Evolutionary conservation across 2,113 vertebrate species (phyloP), one percentile per base, ranked within the genome.

Genomic region (Eonycteris spelaea): DNA sequence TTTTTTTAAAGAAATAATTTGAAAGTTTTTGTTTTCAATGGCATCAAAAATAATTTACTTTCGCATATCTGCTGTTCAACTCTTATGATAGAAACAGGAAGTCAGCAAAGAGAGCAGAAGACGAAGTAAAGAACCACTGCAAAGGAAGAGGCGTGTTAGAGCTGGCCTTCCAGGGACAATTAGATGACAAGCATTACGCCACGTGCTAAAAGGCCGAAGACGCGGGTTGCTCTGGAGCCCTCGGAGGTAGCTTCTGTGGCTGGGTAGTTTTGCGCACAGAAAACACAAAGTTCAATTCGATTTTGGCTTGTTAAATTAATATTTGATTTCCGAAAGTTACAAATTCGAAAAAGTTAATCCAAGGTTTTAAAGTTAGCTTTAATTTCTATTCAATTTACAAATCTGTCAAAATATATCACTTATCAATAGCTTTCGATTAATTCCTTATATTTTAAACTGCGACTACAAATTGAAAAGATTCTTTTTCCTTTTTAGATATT

Each of bases 401-500:
- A 38, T 55, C 38, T 90, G 30, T 91, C 75, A 83, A 92, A 74
- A 38, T 53, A 1, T 63, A 61, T 55, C 67, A 74, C 22, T 38
- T 86, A 59, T 59, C 9, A 35, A 38, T 80, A 33, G 33, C n/a
- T 57, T 94, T 86, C 33, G 6, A 75, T 67, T 65, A 84, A 75
- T 59, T 87, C 55, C n/a, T 63, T 83, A 82, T 15, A 77, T 75
- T 91, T 51, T 70, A 86, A 93, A 82, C 51, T 75, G 53, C 48
- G 87, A 40, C 55, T 80, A 91, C 82, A 71, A 85, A 93, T 30
- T 55, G 7, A 55, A 70, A 51, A 83, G 21, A 63, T 63, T 70
- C 51, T 79, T 70, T 63, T 90, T 91, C 21, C 33, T 74, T 84
- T 86, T 82, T 35, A 95, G 57, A 68, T 70, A 86, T 90, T 95